Base-by-base conservation (phyloP, 2,797 vertebrate genomes). In the Denticeps clupeoides region DNA sequence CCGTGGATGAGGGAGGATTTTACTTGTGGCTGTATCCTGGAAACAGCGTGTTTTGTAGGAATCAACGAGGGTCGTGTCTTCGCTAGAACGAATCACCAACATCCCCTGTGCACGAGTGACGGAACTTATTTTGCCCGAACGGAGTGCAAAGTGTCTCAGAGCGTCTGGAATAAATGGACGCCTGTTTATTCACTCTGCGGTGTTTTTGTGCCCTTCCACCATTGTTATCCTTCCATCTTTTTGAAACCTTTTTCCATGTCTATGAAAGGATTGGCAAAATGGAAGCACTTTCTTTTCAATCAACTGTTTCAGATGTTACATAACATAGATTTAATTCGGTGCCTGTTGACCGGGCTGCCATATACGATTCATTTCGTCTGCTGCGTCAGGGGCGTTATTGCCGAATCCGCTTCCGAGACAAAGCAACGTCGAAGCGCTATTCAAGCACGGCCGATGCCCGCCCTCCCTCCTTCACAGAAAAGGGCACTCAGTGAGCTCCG, bases 401-500 rank as follows among this genome's bases (percentile, higher is more conserved):
- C n/a, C n/a, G n/a, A n/a, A n/a, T n/a, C n/a, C n/a, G n/a, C n/a
- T n/a, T n/a, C n/a, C n/a, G n/a, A n/a, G n/a, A n/a, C n/a, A n/a
- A n/a, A n/a, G n/a, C n/a, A n/a, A n/a, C n/a, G n/a, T n/a, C n/a
- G n/a, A n/a, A 7, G 15, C 13, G 27, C 52, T 45, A 61, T 43
- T 52, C 41, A 41, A 18, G 41, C 21, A 48, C 55, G 54, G 28
- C 23, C 1, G 44, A 40, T 35, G 40, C 37, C 48, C 23, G 15
- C 35, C 32, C 41, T 41, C 37, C 57, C 45, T 49, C 22, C 41
- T 44, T 26, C 51, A 56, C 35, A 52, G 51, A 65, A 62, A 67
- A 53, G 22, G 38, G 46, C 70, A 58, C 62, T 65, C 62, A 60
- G 57, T 53, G 50, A 55, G 51, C 51, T 50, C 67, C 67, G 63